These are phyloP conservation scores for Euplexia lucipara DNA, from an alignment of 2,888 invertebrate genomes.

Conservation along the genomic window DNA sequence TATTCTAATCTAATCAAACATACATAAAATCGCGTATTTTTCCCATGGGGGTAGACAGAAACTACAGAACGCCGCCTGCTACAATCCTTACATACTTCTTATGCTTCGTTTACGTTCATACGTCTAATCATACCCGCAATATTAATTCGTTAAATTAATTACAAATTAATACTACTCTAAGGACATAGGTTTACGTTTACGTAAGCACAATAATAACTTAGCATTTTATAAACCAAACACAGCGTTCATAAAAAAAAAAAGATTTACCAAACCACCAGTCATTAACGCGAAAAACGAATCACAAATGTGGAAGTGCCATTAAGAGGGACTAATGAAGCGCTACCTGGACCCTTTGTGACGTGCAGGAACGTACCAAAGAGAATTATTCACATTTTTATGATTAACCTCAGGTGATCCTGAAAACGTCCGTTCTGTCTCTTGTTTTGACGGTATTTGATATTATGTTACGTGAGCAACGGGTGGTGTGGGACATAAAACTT, in stretches of 20 bases:
- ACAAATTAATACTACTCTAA: too few relatives aligned
- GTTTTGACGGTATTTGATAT: slow-evolving; percentile 46
- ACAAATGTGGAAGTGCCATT: slow-evolving; percentile 69
- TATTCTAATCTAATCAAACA: too few relatives aligned
- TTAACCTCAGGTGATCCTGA: slow-evolving; percentile 70
- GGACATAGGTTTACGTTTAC: too few relatives aligned
- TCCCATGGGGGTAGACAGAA: too few relatives aligned
- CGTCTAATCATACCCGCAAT: too few relatives aligned
- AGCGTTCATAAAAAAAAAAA: slow-evolving; percentile 31
- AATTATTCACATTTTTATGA: slow-evolving; percentile 78
- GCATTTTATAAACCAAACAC: slow-evolving; percentile 11
- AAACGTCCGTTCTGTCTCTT: slow-evolving; percentile 41
- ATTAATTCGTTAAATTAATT: too few relatives aligned
- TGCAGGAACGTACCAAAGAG: slow-evolving; percentile 64
- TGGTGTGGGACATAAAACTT: slow-evolving; percentile 13
- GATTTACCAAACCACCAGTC: slow-evolving; percentile 63
- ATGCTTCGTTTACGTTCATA: too few relatives aligned
- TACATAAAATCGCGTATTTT: too few relatives aligned
- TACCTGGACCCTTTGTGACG: slow-evolving; percentile 67
- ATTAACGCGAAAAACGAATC: slow-evolving; percentile 68
- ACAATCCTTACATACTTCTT: too few relatives aligned
- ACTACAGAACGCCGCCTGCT: too few relatives aligned
- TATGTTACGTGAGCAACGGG: slow-evolving; percentile 19
- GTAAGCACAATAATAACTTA: too few relatives aligned
- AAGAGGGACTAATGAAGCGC: slow-evolving; percentile 71